phyloP scores from a whole-genome alignment of 2,797 vertebrate genomes.

The Sebastes jordani region DNA sequence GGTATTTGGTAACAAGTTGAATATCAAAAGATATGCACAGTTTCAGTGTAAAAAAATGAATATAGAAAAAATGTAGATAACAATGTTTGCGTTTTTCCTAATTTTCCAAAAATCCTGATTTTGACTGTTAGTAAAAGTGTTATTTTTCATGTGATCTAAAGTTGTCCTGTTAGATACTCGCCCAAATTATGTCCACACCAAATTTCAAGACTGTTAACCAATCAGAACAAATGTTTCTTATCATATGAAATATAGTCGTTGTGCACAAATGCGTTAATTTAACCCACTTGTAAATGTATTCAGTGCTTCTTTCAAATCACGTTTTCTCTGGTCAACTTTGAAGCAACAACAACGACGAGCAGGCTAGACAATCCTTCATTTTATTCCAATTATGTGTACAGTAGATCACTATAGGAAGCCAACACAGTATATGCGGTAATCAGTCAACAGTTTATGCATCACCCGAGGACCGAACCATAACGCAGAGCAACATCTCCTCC shows the following conservation, averaged over 20 bases:
- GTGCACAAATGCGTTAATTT: background rate
- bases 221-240: no score
- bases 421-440: constrained; percentile 79
- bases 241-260: accelerated
- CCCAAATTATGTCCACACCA: no score
- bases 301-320: background rate
- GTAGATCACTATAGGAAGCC: constrained; percentile 62
- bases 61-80: no score
- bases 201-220: no score
- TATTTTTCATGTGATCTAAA: no score
- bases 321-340: background rate
- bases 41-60: no score
- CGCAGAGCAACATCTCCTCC: constrained; percentile 21
- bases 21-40: no score
- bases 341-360: constrained; percentile 23
- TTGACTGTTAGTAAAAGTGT: no score
- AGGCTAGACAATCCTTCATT: constrained; percentile 60
- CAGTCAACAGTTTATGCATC: constrained; percentile 34
- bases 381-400: constrained; percentile 75
- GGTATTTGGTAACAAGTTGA: no score
- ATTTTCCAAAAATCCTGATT: no score
- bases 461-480: constrained; percentile 13
- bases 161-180: no score
- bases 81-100: no score
- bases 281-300: background rate